Evolutionary conservation across 2,113 vertebrate genomes (phyloP), one percentile per base, ranked within the genome.

Genomic region (Cervus canadensis): DNA sequence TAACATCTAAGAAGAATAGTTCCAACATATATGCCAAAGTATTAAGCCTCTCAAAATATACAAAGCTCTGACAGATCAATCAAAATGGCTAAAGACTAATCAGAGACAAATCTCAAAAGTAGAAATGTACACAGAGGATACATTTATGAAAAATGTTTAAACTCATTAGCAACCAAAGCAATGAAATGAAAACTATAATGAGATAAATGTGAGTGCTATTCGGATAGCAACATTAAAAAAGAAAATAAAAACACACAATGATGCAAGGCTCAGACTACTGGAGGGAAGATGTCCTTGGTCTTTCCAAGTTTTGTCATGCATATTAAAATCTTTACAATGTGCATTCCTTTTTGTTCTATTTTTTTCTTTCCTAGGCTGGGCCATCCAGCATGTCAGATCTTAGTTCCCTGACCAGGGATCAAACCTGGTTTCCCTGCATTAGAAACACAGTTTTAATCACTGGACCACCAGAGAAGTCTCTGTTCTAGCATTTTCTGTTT

Each of bases 181-280:
- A 21, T 0, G 43, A 54, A 56, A 43, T 25, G 23, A 8, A 25
- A 64, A 54, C 36, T 0, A 3, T 28, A 30, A 23, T 6, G 21
- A 6, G 21, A 3, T 57, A 23, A 19, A 10, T 52, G 7, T n/a
- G 6, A 8, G 0, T 11, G 25, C n/a, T 40, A n/a, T 48, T 48
- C 33, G 0, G 64, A 84, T 2, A 30, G 19, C 3, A 7, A 6
- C 7, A 23, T 82, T n/a, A 9, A 56, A 83, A 54, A 56, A 43
- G 50, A 43, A 52, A 1, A 14, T 40, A 13, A 10, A 21, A 23
- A 45, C n/a, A 13, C 36, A 36, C 0, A 0, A 83, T 5, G 25
- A 30, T 0, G 1, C 2, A 3, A 30, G 4, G 0, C 28, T 8
- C 25, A 10, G 26, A n/a, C 48, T 15, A 43, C 43, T 4, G 52